phyloP scores from a whole-genome alignment of 1,140 invertebrate genomes.

The Meloidogyne floridensis region DNA sequence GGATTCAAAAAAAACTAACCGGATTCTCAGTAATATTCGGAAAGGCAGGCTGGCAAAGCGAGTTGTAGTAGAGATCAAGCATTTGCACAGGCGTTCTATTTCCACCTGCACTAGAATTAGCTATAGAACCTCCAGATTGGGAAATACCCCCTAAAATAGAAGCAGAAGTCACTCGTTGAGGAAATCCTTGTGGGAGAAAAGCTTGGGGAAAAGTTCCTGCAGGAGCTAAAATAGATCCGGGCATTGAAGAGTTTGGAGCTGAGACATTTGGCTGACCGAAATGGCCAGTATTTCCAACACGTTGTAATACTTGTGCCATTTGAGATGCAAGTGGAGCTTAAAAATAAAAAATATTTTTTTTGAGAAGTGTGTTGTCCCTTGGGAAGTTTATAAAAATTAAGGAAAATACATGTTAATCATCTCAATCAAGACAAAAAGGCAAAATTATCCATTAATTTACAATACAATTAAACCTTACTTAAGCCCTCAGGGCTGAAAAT shows the following conservation, averaged over 20 bases:
- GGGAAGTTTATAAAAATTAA: too few relatives aligned
- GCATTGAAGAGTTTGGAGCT: constrained; percentile 25
- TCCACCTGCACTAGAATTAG: constrained; percentile 11
- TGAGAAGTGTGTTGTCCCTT: neutral
- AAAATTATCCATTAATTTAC: too few relatives aligned
- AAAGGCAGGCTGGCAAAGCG: constrained; percentile 42
- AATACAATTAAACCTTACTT: too few relatives aligned
- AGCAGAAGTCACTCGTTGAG: constrained; percentile 30
- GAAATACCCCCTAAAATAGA: constrained; percentile 28
- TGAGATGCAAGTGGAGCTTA: constrained; percentile 36
- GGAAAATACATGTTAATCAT: too few relatives aligned
- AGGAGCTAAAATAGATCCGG: constrained; percentile 16
- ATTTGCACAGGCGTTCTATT: constrained; percentile 35
- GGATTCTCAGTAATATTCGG: constrained; percentile 40
- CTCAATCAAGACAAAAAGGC: too few relatives aligned
- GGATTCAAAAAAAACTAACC: constrained; percentile 1
- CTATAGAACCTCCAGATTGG: constrained; percentile 3
- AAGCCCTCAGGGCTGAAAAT: too few relatives aligned
- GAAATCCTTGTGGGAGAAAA: constrained; percentile 27
- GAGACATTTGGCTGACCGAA: constrained; percentile 11
- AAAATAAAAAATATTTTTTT: neutral
- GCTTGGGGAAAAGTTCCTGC: constrained; percentile 25
- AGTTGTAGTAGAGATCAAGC: constrained; percentile 44
- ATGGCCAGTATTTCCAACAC: constrained; percentile 30
- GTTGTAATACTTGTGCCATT: constrained; percentile 27